Base-by-base conservation (phyloP, 92 coral and sea anemone species). In the Actinernus sp. region DNA sequence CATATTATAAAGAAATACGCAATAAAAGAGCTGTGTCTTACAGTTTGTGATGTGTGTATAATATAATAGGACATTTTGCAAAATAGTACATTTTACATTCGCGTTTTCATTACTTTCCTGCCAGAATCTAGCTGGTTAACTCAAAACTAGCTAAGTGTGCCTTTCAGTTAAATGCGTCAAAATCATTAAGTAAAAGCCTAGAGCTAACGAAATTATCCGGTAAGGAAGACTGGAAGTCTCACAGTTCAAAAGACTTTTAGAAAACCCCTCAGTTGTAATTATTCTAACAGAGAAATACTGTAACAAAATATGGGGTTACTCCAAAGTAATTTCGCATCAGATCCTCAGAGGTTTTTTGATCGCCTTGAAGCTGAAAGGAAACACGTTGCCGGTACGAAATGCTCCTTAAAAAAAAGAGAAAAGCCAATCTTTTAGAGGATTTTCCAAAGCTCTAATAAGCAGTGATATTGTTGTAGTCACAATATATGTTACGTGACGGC, bases 141-240 rank as follows among this genome's bases (percentile, higher is more conserved):
- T 45, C 8, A 34, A 23, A n/a, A n/a, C n/a, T 18, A 9, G 22
- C 52, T 45, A 45, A 45, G 52, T 45, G 19, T 23, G 18, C 52
- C 4, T 45, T 8, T 45, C 22, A 9, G 6, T 23, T 45, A 45
- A 45, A 45, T 45, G 52, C 22, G 5, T 45, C 22, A 45, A 45
- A 45, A 45, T 45, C 52, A 45, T 45, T 45, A 45, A 45, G 52
- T 23, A 18, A 45, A 45, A 45, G 41, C 41, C 41, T 6, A 6
- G 41, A 14, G 41, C 52, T 45, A 45, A 45, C 52, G 52, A 45
- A 45, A 45, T 45, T 45, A 45, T 18, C 52, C 52, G 52, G 52
- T 45, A 8, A 8, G 22, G 11, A 45, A 45, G 52, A 45, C 52
- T 45, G 10, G 18, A 23, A 45, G 52, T 45, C 52, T 45, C 17